Evolutionary conservation across 2,113 vertebrate genomes (phyloP).

Genomic region (Lasiurus cinereus): DNA sequence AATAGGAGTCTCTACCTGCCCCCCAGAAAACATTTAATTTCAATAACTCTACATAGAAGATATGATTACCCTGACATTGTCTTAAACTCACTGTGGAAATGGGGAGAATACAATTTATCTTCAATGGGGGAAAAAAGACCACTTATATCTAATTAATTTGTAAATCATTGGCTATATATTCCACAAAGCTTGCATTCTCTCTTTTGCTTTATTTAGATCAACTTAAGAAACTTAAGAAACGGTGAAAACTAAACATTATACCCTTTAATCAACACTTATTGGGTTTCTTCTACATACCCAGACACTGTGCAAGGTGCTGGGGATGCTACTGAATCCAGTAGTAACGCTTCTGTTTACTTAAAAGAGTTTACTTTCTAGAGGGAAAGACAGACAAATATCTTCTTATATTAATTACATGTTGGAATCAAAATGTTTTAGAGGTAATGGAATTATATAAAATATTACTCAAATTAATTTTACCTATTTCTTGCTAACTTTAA

Average conservation of each 20-base stretch:
- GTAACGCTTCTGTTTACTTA: not conserved
- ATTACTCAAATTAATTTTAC: conserved; percentile 47
- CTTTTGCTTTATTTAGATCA: conserved; percentile 58
- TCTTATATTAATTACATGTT: conserved; percentile 35
- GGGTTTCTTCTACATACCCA: conserved; percentile 25
- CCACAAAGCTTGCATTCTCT: not conserved
- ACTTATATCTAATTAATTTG: conserved; percentile 31
- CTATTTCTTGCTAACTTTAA: conserved; percentile 41
- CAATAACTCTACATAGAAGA: not conserved
- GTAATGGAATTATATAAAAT: conserved; percentile 28
- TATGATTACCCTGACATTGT: not conserved
- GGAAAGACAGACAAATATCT: not conserved
- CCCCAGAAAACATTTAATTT: not conserved
- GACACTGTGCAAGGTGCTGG: not conserved
- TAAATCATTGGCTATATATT: not conserved
- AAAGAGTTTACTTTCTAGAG: not conserved
- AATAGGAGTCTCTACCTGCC: no score
- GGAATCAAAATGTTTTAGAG: conserved; percentile 47
- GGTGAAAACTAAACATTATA: conserved; percentile 59
- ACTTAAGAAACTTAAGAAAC: conserved; percentile 46
- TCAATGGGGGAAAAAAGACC: conserved; percentile 43
- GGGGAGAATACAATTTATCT: conserved; percentile 21
- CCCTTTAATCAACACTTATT: not conserved
- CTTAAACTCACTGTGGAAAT: conserved; percentile 47
- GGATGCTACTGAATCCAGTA: not conserved